Base-by-base conservation (phyloP, 2,888 invertebrate genomes). In the Labia minor region DNA sequence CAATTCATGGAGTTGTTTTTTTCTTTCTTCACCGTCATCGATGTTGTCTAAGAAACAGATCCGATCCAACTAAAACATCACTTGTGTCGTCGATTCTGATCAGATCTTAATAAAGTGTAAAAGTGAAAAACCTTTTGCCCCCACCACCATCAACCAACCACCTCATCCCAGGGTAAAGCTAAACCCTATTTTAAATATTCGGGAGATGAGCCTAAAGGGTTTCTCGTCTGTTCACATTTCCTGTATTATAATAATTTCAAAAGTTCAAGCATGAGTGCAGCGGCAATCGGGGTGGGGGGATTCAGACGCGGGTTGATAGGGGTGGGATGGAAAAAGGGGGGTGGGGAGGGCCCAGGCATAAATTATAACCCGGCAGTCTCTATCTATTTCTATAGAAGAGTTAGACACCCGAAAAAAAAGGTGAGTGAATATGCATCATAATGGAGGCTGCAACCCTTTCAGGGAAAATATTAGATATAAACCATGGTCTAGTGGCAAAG, bases 241-340 rank as follows among this genome's bases (percentile, higher is more conserved):
- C 49, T 49, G 49, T 49, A 49, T 49, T 49, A 49, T 49, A 49
- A 49, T 49, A 49, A 49, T 49, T 49, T 49, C 49, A n/a, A 49
- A 49, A 49, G 49, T 49, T 49, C 49, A 49, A 49, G 49, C 49
- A 49, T 49, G 49, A 49, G 49, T 49, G 49, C 49, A 11, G 49
- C 14, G 49, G 49, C 8, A 8, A 8, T 26, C 4, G 26, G 26
- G 49, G 49, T 4, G n/a, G 14, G 49, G 49, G 8, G 8, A 8
- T 6, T 6, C 33, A 33, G 11, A 33, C 6, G 33, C 6, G 33
- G 33, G 33, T 33, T 6, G 33, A 11, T n/a, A n/a, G 33, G 33
- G 33, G 11, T 6, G 33, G 33, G 33, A 33, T 6, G 33, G 33
- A 11, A 6, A 33, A 33, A 33, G 33, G 33, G 33, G 49, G 49